Percentiles rank a stretch among this genome's conserved stretches.
Conservation (phyloP, 2,113 vertebrate species). For the Paradoxurus hermaphroditus region DNA sequence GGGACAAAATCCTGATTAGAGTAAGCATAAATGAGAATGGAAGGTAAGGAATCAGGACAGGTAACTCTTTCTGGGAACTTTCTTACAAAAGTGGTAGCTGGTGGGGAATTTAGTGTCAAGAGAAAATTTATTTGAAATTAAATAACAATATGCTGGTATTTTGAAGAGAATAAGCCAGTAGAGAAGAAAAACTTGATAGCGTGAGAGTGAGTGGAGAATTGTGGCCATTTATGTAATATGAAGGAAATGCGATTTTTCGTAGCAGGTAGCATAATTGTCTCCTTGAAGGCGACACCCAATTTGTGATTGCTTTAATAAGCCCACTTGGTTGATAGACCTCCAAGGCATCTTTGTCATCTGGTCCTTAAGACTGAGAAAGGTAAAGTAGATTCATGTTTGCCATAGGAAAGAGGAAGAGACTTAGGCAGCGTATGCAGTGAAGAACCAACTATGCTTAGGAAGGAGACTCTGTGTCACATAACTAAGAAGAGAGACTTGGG, state of each 20-base stretch:
- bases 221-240: background rate
- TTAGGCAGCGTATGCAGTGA: background rate
- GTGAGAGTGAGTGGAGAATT: background rate
- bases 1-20: background rate
- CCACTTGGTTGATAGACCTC: background rate
- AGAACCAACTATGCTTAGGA: background rate
- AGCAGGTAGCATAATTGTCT: background rate
- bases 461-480: background rate
- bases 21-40: background rate
- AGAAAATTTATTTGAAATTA: background rate
- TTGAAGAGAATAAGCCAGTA: background rate
- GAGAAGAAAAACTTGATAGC: background rate
- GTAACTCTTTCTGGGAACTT: background rate
- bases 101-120: background rate
- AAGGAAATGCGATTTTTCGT: background rate
- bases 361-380: background rate
- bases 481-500: background rate
- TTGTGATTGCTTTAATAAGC: background rate
- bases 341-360: background rate
- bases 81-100: background rate
- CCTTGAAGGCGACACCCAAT: background rate
- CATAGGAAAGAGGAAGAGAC: background rate
- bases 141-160: background rate
- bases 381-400: background rate
- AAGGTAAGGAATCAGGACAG: background rate